Conservation (phyloP, 2,888 invertebrate species). For the Artemia sinica region DNA sequence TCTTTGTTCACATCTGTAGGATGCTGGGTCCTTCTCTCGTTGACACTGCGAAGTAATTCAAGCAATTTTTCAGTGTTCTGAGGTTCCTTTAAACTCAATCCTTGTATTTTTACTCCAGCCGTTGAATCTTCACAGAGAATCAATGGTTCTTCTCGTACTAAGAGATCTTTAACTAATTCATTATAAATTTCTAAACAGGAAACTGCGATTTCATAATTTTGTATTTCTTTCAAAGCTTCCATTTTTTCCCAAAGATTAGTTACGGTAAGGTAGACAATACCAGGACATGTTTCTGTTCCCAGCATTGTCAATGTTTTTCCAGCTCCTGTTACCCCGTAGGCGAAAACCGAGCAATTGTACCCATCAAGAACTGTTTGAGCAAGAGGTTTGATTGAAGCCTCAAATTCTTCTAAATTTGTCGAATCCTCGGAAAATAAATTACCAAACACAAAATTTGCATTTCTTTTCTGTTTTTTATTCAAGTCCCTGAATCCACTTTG, state of each 20-base stretch:
- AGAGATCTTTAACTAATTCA: slow-evolving; percentile 69
- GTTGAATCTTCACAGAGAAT: slow-evolving; percentile 23
- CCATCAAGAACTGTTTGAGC: slow-evolving; percentile 58
- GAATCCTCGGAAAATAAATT: slow-evolving; percentile 50
- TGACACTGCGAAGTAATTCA: slow-evolving; percentile 58
- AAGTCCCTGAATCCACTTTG: slow-evolving; percentile 40
- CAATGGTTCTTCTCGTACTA: slow-evolving; percentile 35
- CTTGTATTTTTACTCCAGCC: slow-evolving; percentile 61
- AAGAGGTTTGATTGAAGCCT: slow-evolving; percentile 56
- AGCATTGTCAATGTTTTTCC: slow-evolving; percentile 92
- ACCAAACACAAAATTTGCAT: slow-evolving; percentile 71
- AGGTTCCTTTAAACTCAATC: slow-evolving; percentile 53
- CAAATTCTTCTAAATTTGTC: slow-evolving; percentile 58
- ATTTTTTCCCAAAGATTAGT: slow-evolving; percentile 62
- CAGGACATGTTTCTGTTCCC: slow-evolving; percentile 51
- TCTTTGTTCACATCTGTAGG: slow-evolving; percentile 89
- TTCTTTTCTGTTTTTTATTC: slow-evolving; percentile 58
- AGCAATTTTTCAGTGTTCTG: slow-evolving; percentile 54
- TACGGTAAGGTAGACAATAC: slow-evolving; percentile 76
- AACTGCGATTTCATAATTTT: slow-evolving; percentile 62
- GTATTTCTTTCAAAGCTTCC: slow-evolving; percentile 46
- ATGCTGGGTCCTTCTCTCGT: slow-evolving; percentile 72
- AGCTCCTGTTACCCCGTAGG: slow-evolving; percentile 42
- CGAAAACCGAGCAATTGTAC: slow-evolving; percentile 53
- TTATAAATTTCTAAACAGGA: slow-evolving; percentile 70